Evolutionary conservation across 2,888 invertebrate genomes (phyloP).

Genomic region (Luperina nickerlii): DNA sequence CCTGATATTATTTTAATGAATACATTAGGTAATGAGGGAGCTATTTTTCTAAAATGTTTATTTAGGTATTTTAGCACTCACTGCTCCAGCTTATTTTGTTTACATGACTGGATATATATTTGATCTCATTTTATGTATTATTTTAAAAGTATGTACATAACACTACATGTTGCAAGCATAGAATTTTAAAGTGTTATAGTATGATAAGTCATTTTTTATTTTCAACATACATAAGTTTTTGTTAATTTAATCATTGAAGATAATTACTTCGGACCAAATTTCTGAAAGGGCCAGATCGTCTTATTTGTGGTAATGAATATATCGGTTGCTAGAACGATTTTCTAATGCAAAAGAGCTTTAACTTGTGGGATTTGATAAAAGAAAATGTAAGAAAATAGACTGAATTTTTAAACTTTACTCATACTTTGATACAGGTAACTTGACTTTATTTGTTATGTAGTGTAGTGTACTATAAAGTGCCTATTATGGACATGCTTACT

Average conservation of each 20-base stretch:
- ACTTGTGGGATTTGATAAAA: conserved; percentile 84
- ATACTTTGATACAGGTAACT: conserved; percentile 87
- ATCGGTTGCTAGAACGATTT: conserved; percentile 79
- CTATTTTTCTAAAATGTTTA: conserved; percentile 72
- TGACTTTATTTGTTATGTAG: conserved; percentile 80
- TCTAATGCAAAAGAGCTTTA: conserved; percentile 86
- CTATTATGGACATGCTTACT: conserved; percentile 68
- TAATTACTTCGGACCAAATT: conserved; percentile 82
- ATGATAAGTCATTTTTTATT: conserved; percentile 67
- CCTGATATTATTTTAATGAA: conserved; percentile 66
- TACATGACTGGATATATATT: conserved; percentile 82
- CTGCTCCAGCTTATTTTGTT: conserved; percentile 76
- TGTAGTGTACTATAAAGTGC: conserved; percentile 77
- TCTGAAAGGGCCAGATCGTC: conserved; percentile 77
- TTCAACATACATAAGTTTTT: conserved; percentile 68
- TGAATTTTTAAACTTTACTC: conserved; percentile 87
- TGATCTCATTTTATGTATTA: conserved; percentile 88
- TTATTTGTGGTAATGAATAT: conserved; percentile 74
- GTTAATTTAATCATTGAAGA: conserved; percentile 60
- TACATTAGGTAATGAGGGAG: conserved; percentile 65
- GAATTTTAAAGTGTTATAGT: conserved; percentile 71
- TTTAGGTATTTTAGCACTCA: conserved; percentile 76
- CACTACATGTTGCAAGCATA: conserved; percentile 75
- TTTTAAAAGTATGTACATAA: conserved; percentile 82
- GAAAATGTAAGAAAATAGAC: conserved; percentile 84